Conservation (phyloP, 2,797 vertebrate genomes). For the Urosaurus nigricauda region DNA sequence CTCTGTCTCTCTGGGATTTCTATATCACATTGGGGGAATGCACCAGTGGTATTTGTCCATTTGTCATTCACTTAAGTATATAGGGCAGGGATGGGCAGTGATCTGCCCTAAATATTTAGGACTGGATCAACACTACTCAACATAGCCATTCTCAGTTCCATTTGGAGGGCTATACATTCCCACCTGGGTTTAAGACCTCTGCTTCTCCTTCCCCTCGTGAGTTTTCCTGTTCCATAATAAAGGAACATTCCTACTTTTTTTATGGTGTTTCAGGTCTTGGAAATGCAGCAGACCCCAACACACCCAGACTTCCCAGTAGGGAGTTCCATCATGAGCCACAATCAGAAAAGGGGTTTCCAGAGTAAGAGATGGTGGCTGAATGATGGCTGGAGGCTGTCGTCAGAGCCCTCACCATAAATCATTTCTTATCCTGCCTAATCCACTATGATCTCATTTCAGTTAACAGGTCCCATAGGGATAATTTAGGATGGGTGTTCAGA, state of each 20-base stretch:
- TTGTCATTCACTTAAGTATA: no score
- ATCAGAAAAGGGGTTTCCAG: neutral
- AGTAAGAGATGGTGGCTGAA: neutral
- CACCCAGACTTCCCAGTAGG: neutral
- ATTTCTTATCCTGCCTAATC: slow-evolving; percentile 15
- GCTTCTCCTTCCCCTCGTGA: neutral
- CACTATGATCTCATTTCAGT: slow-evolving; percentile 17
- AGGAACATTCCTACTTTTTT: neutral
- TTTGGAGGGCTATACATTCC: neutral
- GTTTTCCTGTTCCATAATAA: neutral
- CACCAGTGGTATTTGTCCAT: neutral
- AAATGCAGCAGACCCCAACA: neutral
- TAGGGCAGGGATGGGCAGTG: neutral
- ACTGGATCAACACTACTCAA: neutral
- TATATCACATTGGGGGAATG: neutral
- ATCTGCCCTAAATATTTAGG: neutral
- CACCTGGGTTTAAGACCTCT: no score
- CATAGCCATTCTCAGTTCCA: neutral
- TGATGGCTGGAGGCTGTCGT: neutral
- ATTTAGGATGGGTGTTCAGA: neutral
- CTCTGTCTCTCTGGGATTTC: neutral
- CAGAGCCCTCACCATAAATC: neutral
- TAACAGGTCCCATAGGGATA: neutral
- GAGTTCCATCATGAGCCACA: neutral
- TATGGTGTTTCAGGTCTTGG: neutral